phyloP scores from a whole-genome alignment of 2,888 invertebrate genomes.

The Caenorhabditis imperialis region DNA sequence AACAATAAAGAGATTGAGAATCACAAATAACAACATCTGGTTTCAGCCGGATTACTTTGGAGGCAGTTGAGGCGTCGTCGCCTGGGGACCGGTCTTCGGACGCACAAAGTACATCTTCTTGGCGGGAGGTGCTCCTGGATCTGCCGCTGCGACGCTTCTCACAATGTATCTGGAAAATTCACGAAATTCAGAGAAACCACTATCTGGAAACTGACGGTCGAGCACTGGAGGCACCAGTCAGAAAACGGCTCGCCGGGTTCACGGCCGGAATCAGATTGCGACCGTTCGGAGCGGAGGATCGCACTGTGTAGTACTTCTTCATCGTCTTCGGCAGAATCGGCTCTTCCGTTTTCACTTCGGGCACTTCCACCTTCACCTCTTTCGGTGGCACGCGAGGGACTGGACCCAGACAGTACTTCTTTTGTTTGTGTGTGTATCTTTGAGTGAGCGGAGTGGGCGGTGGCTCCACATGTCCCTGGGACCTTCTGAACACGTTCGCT shows the following conservation, averaged over 20 bases:
- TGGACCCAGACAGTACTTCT: no score
- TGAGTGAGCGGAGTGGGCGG: no score
- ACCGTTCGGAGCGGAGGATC: not conserved
- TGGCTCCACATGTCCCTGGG: no score
- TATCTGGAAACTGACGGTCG: no score
- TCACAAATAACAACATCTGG: not conserved
- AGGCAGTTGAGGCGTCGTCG: slow-evolving; percentile 3
- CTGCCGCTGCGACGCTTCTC: no score
- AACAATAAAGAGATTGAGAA: not conserved
- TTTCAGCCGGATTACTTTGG: not conserved
- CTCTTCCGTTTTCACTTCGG: no score
- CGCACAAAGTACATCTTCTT: slow-evolving; percentile 29
- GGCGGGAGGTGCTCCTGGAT: not conserved
- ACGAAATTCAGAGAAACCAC: slow-evolving; percentile 5
- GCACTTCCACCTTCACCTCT: no score
- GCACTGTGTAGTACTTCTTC: slow-evolving; percentile 31
- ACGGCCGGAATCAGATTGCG: not conserved
- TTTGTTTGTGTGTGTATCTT: no score
- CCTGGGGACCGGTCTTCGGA: slow-evolving; percentile 15
- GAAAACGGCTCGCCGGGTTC: not conserved
- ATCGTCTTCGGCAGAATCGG: not conserved
- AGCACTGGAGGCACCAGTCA: not conserved
- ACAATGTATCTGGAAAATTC: slow-evolving; percentile 8
- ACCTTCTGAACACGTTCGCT: no score
- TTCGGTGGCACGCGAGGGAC: no score